Percentiles rank a stretch among this genome's conserved stretches.
Evolutionary conservation across 2,888 invertebrate species (phyloP).

Genomic region (Criorhina ranunculi): DNA sequence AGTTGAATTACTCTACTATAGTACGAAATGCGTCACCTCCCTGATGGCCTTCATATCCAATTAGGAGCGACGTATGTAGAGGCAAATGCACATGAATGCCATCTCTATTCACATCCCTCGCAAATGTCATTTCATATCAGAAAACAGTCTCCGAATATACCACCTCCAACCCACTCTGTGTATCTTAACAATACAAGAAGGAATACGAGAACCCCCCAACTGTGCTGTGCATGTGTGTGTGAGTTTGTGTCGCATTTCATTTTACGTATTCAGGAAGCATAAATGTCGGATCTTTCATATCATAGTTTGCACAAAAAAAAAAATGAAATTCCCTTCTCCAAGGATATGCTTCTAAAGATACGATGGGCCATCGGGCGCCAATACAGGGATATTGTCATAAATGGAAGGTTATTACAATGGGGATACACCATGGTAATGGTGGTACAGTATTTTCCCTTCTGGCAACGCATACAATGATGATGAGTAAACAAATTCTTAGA

Average conservation of each 20-base stretch:
- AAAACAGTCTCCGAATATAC: conserved; percentile 17
- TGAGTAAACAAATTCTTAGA: conserved; percentile 66
- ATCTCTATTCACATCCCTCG: conserved; percentile 66
- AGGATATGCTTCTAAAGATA: conserved; percentile 38
- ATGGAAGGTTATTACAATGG: conserved; percentile 53
- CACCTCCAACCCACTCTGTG: neutral
- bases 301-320: conserved; percentile 45
- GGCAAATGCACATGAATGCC: conserved; percentile 63
- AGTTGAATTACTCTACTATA: conserved; percentile 40
- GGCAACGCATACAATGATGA: conserved; percentile 36
- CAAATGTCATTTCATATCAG: conserved; percentile 58
- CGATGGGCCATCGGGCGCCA: neutral
- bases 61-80: conserved; percentile 17
- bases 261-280: conserved; percentile 73
- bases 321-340: conserved; percentile 54
- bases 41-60: conserved; percentile 34
- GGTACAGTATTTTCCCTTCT: conserved; percentile 4
- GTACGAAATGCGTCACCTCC: conserved; percentile 16
- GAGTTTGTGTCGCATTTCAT: conserved; percentile 64
- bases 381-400: conserved; percentile 41
- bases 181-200: conserved; percentile 21
- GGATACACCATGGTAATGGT: conserved; percentile 19
- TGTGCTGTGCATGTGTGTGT: too few relatives aligned
- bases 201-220: conserved; percentile 18
- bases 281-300: conserved; percentile 60